Evolutionary conservation across 2,888 invertebrate species (phyloP).

Genomic region (Epistrophella euchroma): DNA sequence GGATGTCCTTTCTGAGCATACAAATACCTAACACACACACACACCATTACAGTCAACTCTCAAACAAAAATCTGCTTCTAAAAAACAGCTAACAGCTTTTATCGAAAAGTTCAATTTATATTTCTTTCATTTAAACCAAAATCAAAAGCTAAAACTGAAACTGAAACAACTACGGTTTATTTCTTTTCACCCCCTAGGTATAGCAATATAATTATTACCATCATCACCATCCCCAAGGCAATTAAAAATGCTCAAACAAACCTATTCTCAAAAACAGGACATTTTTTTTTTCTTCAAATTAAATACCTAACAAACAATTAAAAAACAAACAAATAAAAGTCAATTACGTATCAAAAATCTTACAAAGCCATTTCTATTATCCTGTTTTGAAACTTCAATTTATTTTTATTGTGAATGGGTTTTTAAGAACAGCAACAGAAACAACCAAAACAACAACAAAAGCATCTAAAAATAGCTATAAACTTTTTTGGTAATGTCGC

Average conservation of each 20-base stretch:
- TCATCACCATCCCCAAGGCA: slow-evolving; percentile 8
- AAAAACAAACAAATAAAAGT: slow-evolving; percentile 18
- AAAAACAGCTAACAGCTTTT: slow-evolving; percentile 5
- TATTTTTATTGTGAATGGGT: slow-evolving; percentile 8
- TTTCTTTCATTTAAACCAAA: neutral
- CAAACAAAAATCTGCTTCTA: neutral
- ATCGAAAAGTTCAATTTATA: slow-evolving; percentile 27
- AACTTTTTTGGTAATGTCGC: neutral
- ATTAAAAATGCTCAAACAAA: slow-evolving; percentile 17
- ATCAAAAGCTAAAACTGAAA: slow-evolving; percentile 3
- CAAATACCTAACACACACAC: neutral
- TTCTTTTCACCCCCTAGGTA: neutral
- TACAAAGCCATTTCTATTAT: neutral
- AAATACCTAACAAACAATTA: slow-evolving; percentile 2
- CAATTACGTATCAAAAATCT: slow-evolving; percentile 16
- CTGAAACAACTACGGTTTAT: slow-evolving; percentile 10
- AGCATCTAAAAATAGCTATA: slow-evolving; percentile 15
- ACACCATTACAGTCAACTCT: neutral
- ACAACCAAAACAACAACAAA: slow-evolving; percentile 7
- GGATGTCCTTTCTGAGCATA: neutral
- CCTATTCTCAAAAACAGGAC: neutral
- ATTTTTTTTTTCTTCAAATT: neutral
- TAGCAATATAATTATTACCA: neutral
- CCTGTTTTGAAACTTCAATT: neutral
- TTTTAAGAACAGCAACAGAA: neutral